Evolutionary conservation across 2,888 invertebrate species (phyloP), one percentile per base, ranked within the genome.

Genomic region (Patella pellucida): DNA sequence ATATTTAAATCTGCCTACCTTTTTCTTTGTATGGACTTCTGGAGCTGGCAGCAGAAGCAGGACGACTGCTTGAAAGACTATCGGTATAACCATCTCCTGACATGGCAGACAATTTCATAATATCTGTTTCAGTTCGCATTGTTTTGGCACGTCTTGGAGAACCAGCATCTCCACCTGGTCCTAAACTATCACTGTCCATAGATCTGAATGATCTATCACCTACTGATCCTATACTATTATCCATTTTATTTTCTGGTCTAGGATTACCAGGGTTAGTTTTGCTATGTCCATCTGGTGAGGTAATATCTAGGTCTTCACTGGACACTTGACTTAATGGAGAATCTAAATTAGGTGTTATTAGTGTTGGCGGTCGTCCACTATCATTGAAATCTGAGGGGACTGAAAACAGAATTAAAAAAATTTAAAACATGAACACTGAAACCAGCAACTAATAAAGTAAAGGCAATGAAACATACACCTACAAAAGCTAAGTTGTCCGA

Each of bases 11-110:
- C 50, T 54, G 27, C 73, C 69, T 62, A 67, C 70, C 70, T 69
- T 72, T 74, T 70, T 74, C 78, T 69, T 78, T 78, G 62, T 78
- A 76, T 4, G 78, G 78, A 71, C 78, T 78, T 54, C 74, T 76
- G 3, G 83, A 82, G 68, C 81, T 79, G 19, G 81, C 79, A 16
- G 77, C 82, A 23, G 80, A 81, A 11, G 75, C 73, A 19, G 81
- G 82, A 19, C 80, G 68, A 72, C 82, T 83, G 50, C 78, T 78
- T 19, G 73, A 69, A 15, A 76, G 69, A 68, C 77, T 78, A 72
- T 80, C 79, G 50, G 77, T 76, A 50, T 80, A 56, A 68, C 72
- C 79, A 19, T 76, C 77, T 19, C 80, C 81, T 52, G 78, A 78
- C 72, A 78, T 56, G 12, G 71, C 78, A 12, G 78, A 78, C 12